phyloP scores from a whole-genome alignment of 1,140 invertebrate species.

The Trissolcus basalis region DNA sequence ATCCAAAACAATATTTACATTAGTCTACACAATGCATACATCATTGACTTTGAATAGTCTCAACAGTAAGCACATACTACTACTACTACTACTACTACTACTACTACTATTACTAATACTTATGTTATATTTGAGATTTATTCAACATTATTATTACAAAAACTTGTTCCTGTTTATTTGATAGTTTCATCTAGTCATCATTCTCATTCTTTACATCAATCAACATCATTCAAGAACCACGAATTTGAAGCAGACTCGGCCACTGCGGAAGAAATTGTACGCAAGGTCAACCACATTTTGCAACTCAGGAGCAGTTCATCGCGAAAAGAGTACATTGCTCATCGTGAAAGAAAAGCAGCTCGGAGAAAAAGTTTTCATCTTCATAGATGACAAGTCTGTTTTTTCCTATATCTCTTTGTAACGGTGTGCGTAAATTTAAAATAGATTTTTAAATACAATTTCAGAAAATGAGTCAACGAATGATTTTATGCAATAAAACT shows the following conservation, averaged over 20 bases:
- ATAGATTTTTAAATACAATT: too few species aligned
- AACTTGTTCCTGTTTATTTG: constrained; percentile 45
- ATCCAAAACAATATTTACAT: constrained; percentile 79
- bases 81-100: too few species aligned
- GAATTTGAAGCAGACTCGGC: constrained; percentile 89
- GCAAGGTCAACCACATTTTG: constrained; percentile 91
- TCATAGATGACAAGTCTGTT: constrained; percentile 72
- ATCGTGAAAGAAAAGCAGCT: constrained; percentile 79
- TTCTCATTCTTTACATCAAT: constrained; percentile 72
- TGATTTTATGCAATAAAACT: too few species aligned
- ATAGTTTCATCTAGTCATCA: constrained; percentile 69
- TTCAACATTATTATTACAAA: too few species aligned
- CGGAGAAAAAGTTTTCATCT: constrained; percentile 78
- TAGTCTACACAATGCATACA: constrained; percentile 78
- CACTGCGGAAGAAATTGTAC: constrained; percentile 87
- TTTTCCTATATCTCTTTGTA: constrained; percentile 12
- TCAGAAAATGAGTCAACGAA: too few species aligned
- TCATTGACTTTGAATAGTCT: constrained; percentile 59
- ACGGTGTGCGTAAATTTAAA: too few species aligned
- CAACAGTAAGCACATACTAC: constrained; percentile 61
- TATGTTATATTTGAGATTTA: too few species aligned
- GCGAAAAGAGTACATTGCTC: constrained; percentile 84
- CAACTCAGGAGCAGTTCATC: constrained; percentile 86
- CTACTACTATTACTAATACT: too few species aligned
- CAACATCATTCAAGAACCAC: constrained; percentile 86